Conservation (phyloP, 2,797 vertebrate genomes). For the Paramormyrops hopkinsi region DNA sequence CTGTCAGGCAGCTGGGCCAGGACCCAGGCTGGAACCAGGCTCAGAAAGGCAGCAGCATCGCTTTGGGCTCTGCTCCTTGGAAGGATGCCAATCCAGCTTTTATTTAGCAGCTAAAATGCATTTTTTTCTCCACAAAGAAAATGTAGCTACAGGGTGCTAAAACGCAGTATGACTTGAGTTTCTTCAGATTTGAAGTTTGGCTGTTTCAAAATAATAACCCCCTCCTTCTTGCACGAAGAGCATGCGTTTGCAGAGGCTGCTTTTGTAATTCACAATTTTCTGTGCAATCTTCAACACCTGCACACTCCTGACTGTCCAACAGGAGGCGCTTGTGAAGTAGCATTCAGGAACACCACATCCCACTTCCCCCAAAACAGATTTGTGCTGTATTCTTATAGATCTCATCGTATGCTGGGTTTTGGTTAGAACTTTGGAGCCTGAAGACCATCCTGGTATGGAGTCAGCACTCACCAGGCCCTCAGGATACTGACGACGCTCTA, state of each 20-base stretch:
- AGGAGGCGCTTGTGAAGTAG: not conserved
- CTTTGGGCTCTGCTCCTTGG: not conserved
- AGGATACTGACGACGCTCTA: not conserved
- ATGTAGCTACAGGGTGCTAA: not conserved
- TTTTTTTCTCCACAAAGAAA: not conserved
- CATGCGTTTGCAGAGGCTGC: not conserved
- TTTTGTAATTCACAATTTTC: not conserved
- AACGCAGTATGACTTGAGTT: not conserved
- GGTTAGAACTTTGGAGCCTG: not conserved
- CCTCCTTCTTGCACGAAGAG: not conserved
- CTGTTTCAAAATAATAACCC: not conserved
- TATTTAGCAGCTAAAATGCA: not conserved
- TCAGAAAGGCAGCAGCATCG: not conserved
- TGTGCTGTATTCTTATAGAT: not conserved
- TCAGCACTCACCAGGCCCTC: not conserved
- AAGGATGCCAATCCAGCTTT: not conserved
- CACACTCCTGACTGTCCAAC: not conserved
- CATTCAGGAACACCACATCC: not conserved
- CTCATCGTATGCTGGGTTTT: not conserved
- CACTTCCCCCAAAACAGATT: not conserved
- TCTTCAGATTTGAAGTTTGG: not conserved
- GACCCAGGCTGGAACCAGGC: not conserved
- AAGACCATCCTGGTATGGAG: not conserved
- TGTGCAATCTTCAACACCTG: not conserved
- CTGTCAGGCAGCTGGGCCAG: conserved; percentile 43